Base-by-base conservation (phyloP, 2,888 invertebrate genomes). In the Diaphora mendica region DNA sequence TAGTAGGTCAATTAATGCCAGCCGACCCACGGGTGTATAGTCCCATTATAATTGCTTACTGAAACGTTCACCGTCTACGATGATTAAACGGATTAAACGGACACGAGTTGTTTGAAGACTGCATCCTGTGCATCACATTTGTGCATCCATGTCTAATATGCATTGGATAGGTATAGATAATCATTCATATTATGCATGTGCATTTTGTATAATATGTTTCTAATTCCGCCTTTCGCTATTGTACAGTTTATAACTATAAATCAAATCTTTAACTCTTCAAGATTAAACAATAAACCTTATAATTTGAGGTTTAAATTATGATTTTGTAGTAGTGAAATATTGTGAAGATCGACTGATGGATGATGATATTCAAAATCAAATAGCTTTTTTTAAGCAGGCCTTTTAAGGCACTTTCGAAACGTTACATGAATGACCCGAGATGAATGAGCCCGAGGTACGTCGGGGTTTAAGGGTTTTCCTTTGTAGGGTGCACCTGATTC, bases 1-100 rank as follows among this genome's bases (percentile, higher is more conserved):
- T 55, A 66, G n/a, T 71, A 39, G 71, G 66, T 71, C 55, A 71
- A 71, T 66, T 30, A 70, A 68, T 33, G 48, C 20, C 51, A 30
- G 5, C 55, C 20, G 48, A 64, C 65, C 51, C 17, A 55, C n/a
- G 51, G 33, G 20, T 35, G 39, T 71, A 17, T 17, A 66, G 39
- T 71, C 55, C 30, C 55, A 66, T 66, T 71, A 48, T 30, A 67
- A 67, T 67, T 67, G 48, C 67, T 33, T 23, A 67, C 67, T 67
- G 67, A 67, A 55, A 55, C 26, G 26, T 59, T 59, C 35, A 59
- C 68, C 26, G 51, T 17, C 68, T n/a, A n/a, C n/a, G n/a, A n/a
- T n/a, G n/a, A n/a, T n/a, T n/a, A 26, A 15, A 15, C 11, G n/a
- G n/a, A 67, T 67, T 8, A 33, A 48, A 48, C 17, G n/a, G 30